Conservation (phyloP, 2,113 vertebrate genomes). For the Micromys minutus region DNA sequence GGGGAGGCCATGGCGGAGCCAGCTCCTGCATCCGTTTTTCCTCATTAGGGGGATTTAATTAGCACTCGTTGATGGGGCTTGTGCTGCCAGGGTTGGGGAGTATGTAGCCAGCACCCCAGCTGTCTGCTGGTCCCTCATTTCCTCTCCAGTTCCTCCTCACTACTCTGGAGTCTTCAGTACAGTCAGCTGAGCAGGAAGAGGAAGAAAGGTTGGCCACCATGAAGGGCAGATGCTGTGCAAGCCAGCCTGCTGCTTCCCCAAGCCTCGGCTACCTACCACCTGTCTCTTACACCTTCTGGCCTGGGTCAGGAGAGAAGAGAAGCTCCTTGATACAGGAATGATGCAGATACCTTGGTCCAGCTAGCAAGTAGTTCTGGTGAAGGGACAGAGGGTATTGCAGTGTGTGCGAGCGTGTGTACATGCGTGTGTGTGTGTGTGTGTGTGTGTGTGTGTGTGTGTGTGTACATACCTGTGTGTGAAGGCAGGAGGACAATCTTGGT, state of each 20-base stretch:
- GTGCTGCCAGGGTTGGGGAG: slow-evolving; percentile 46
- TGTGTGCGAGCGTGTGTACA: background rate
- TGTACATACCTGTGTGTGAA: background rate
- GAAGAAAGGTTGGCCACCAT: background rate
- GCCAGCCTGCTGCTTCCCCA: background rate
- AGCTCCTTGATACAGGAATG: background rate
- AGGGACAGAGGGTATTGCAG: fast-evolving
- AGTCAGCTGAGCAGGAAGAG: background rate
- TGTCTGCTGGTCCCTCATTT: background rate
- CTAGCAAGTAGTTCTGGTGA: background rate
- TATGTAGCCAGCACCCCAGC: background rate
- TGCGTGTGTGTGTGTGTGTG: background rate
- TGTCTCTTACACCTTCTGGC: background rate
- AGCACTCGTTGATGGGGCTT: slow-evolving; percentile 41
- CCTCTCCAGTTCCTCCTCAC: background rate
- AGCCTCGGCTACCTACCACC: background rate
- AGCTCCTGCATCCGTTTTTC: slow-evolving; percentile 73
- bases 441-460: background rate
- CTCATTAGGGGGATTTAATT: slow-evolving; percentile 82
- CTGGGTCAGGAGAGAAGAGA: background rate
- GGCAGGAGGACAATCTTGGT: background rate
- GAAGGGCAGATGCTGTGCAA: background rate
- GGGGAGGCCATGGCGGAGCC: slow-evolving; percentile 67
- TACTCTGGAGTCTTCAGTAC: background rate
- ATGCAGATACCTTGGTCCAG: background rate